Evolutionary conservation across 1,140 invertebrate species (phyloP).

Genomic region (Saccostrea glomerata): DNA sequence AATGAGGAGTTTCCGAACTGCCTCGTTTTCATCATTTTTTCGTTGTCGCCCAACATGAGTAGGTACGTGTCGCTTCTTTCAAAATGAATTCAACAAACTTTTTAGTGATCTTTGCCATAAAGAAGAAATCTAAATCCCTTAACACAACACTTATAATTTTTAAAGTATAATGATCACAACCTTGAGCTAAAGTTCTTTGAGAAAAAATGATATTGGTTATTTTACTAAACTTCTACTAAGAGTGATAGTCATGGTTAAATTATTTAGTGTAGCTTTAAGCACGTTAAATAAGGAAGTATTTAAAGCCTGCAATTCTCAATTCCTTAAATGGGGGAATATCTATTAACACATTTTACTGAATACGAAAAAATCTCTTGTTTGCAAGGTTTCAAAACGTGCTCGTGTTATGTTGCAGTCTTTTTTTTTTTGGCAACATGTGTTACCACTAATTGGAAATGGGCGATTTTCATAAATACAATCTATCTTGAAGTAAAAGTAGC

Average conservation of each 20-base stretch:
- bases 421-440: neutral
- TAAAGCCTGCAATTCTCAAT: neutral
- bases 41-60: neutral
- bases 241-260: no score
- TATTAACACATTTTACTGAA: neutral
- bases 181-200: no score
- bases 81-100: neutral
- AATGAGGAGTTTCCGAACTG: neutral
- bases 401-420: no score
- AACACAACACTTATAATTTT: constrained; percentile 10
- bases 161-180: neutral
- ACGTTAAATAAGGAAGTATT: no score
- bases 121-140: neutral
- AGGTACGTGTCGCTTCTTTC: neutral
- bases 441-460: neutral
- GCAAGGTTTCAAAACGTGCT: no score
- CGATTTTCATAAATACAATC: constrained; percentile 25
- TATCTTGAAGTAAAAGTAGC: neutral
- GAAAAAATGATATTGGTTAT: no score
- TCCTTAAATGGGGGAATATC: neutral
- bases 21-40: neutral
- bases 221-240: no score
- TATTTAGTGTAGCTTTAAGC: no score
- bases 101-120: neutral
- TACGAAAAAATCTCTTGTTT: no score